A percentile compares a stretch with the other conserved stretches of the same genome.
Evolutionary conservation across 2,797 vertebrate genomes (phyloP).

Genomic region (Aldrovandia affinis): DNA sequence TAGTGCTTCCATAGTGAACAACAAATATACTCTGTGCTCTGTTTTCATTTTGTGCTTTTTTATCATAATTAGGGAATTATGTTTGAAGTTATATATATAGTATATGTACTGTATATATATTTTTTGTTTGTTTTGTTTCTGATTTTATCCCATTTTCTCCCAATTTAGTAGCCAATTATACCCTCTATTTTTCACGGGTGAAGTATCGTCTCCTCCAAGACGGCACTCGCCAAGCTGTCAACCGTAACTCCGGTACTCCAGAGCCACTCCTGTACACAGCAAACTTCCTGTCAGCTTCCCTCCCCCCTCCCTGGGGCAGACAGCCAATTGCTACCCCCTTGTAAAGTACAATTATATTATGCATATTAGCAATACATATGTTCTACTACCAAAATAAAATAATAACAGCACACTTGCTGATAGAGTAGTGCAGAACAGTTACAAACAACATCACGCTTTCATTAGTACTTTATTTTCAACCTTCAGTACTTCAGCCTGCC

Average conservation of each 20-base stretch:
- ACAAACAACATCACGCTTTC: neutral
- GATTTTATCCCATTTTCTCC: no score
- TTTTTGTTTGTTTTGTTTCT: neutral
- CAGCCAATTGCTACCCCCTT: neutral
- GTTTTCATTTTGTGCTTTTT: neutral
- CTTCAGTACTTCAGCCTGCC: neutral
- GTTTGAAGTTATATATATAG: neutral
- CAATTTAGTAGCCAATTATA: no score
- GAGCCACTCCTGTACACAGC: no score
- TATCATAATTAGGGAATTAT: constrained; percentile 2
- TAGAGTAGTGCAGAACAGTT: neutral
- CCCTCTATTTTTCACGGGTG: no score
- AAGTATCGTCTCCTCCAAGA: no score
- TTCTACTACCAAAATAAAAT: neutral
- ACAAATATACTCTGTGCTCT: neutral
- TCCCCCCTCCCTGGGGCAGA: no score
- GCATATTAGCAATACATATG: neutral
- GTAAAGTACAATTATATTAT: neutral
- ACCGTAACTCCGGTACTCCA: no score
- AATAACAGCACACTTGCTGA: neutral
- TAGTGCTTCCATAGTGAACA: neutral
- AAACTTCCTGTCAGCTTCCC: no score
- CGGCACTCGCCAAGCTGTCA: no score
- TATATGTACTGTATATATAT: no score
- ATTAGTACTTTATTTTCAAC: neutral